Conservation (phyloP, 2,113 vertebrate species). For the Nannospalax galili region DNA sequence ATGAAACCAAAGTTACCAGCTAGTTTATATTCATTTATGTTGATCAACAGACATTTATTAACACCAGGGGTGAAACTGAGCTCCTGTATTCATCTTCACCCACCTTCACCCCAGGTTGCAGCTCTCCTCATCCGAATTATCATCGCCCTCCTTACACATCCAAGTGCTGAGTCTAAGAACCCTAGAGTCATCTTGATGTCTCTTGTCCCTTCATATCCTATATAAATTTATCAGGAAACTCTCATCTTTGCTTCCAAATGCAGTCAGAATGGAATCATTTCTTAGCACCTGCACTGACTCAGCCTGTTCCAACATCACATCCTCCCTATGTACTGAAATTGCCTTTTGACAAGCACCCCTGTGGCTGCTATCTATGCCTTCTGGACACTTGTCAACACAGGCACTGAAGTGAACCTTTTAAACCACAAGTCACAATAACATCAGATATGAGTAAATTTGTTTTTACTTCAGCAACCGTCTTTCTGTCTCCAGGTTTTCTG, state of each 20-base stretch:
- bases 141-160: neutral
- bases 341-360: neutral
- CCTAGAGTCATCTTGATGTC: neutral
- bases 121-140: too few relatives aligned
- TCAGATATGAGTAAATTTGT: neutral
- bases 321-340: neutral
- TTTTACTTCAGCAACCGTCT: neutral
- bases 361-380: neutral
- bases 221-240: neutral
- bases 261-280: neutral
- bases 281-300: neutral
- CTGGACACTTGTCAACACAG: neutral
- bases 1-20: too few relatives aligned
- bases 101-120: too few relatives aligned
- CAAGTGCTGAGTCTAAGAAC: neutral
- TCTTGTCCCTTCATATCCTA: neutral
- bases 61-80: too few relatives aligned
- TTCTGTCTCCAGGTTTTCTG: neutral
- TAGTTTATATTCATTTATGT: too few relatives aligned
- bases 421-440: neutral
- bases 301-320: neutral
- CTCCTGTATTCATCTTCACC: too few relatives aligned
- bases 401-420: neutral
- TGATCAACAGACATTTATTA: neutral
- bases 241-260: neutral